Evolutionary conservation across 1,140 invertebrate genomes (phyloP), one percentile per base, ranked within the genome.

Genomic region (Rhopalosiphum padi): DNA sequence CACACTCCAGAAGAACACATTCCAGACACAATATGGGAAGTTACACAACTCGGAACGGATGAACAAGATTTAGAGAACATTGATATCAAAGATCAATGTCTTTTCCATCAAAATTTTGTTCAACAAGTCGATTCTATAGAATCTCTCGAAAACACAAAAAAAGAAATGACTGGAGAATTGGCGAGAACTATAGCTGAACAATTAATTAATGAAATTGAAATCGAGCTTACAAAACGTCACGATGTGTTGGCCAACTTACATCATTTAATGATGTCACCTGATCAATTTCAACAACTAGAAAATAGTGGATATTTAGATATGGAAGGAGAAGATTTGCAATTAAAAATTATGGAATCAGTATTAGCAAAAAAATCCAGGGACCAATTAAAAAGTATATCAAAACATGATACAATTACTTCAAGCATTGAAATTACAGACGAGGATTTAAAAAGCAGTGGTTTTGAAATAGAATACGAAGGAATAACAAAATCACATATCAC

Each of bases 391-490:
- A 95, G 95, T 94, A 94, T 96, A 48, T 94, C 95, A 48, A 95
- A 96, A 94, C 95, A 95, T 90, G 96, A 96, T 85, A 96, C 96
- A 51, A 96, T 96, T 95, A 95, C 96, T 91, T 96, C 96, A 0
- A 96, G 97, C 93, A 96, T 96, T 94, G 96, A 97, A 95, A 96
- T 97, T 91, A 97, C 96, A 48, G 97, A 97, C 95, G 97, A 97
- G 95, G 96, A 97, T 95, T 94, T 96, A 51, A 94, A 95, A 93
- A 96, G 96, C 94, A 97, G 97, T 95, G 96, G 96, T 93, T 96
- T 96, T 90, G 93, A 94, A 89, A 93, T 94, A 30, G 94, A 94
- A 53, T 93, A 86, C 94, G 94, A 94, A 91, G 94, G 77, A 25
- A 55, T 77, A 9, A 94, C 94, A 22, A 94, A 94, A 82, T 94